A percentile compares a stretch with the other conserved stretches of the same genome.
Conservation (phyloP, 2,797 vertebrate species). For the Diglossa cyanea region DNA sequence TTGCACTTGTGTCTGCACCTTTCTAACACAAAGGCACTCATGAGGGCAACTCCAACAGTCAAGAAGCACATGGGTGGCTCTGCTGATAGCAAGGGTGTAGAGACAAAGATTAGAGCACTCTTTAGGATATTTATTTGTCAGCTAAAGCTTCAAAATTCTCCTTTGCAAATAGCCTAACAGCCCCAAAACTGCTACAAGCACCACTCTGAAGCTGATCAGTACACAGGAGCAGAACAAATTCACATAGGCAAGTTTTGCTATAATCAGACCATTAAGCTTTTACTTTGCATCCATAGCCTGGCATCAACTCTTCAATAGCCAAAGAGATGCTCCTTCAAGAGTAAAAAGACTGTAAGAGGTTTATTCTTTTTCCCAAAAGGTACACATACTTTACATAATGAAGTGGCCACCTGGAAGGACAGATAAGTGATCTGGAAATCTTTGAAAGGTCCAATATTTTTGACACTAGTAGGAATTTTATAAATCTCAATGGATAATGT, state of each 20-base stretch:
- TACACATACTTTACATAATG: background rate
- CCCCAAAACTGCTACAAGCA: background rate
- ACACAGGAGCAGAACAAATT: background rate
- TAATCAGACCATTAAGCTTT: background rate
- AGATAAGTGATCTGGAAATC: background rate
- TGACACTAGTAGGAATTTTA: background rate
- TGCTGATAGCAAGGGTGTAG: background rate
- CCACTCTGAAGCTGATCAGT: background rate
- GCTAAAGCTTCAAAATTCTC: background rate
- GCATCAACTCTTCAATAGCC: background rate
- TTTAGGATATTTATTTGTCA: background rate
- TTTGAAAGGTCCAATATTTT: slow-evolving; percentile 25
- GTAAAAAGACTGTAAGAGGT: background rate
- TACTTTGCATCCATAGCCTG: background rate
- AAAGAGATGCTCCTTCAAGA: background rate
- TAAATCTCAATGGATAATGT: background rate
- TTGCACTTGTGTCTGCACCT: background rate
- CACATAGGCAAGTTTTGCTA: background rate
- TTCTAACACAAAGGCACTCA: background rate
- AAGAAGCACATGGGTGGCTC: background rate
- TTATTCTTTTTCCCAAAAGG: background rate
- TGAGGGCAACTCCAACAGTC: fast-evolving
- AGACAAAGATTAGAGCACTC: background rate
- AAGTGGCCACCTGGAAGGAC: background rate
- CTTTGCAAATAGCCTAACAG: background rate